These are phyloP conservation scores for Drosophila kambysellisi DNA, from an alignment of 2,888 invertebrate genomes.

Conservation along the genomic window DNA sequence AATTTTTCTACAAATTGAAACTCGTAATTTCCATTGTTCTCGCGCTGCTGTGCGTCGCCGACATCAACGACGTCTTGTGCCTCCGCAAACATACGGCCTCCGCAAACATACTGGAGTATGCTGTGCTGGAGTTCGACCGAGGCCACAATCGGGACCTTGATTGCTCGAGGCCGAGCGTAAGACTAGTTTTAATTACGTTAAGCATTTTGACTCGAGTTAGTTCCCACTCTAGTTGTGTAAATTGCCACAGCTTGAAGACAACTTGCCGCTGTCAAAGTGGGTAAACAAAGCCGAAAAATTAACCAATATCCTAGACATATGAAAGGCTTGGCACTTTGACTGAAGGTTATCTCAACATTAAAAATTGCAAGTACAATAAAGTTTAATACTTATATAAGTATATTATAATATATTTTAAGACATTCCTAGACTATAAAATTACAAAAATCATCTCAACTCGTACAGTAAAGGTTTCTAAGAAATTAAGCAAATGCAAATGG, in stretches of 20 bases:
- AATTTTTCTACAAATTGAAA: conserved; percentile 85
- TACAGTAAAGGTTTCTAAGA: not conserved
- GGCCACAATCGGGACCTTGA: conserved; percentile 18
- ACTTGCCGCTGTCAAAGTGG: conserved; percentile 10
- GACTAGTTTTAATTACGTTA: conserved; percentile 82
- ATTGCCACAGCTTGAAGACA: not conserved
- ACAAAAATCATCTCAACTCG: not conserved
- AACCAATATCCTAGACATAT: not conserved
- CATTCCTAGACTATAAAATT: not conserved
- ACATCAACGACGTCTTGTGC: conserved; percentile 37
- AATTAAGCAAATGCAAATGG: not conserved
- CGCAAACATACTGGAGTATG: conserved; percentile 9
- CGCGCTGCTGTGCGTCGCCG: conserved; percentile 58
- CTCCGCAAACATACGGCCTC: conserved; percentile 7
- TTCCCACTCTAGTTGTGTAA: not conserved
- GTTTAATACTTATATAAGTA: not conserved
- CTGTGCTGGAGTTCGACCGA: conserved; percentile 24
- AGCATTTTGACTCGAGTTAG: conserved; percentile 52
- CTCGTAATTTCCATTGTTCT: conserved; percentile 84
- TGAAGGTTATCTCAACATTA: no score
- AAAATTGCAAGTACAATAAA: not conserved
- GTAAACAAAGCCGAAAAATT: not conserved
- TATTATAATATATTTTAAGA: not conserved
- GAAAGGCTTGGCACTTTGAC: not conserved
- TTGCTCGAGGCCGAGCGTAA: conserved; percentile 39